Conservation (phyloP, 2,113 vertebrate genomes). For the Murina feae region DNA sequence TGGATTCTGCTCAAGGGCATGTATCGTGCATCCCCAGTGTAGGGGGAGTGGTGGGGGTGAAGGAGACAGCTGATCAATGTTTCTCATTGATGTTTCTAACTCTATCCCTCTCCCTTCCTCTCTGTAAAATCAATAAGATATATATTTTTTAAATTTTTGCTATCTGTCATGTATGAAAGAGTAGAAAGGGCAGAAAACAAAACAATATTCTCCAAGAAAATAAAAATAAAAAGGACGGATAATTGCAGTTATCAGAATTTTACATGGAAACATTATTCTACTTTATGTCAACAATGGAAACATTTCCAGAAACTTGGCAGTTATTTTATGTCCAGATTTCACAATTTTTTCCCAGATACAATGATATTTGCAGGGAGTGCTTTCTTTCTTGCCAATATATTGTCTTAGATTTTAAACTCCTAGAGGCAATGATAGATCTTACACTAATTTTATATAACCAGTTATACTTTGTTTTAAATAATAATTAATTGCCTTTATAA, state of each 20-base stretch:
- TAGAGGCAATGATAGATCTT: slow-evolving; percentile 13
- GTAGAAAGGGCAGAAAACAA: not conserved
- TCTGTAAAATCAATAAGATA: too few species aligned
- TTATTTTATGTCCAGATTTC: not conserved
- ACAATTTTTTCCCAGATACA: not conserved
- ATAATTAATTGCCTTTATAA: slow-evolving; percentile 13
- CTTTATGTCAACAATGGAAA: not conserved
- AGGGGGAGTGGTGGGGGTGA: too few species aligned
- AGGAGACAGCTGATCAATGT: too few species aligned
- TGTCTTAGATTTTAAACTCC: slow-evolving; percentile 23
- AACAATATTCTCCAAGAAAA: not conserved
- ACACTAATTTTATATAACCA: slow-evolving; percentile 35
- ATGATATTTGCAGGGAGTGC: not conserved
- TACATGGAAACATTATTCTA: slow-evolving; percentile 32
- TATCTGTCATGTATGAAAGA: not conserved
- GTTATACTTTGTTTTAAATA: slow-evolving; percentile 34
- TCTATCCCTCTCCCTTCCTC: too few species aligned
- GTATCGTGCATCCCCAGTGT: too few species aligned
- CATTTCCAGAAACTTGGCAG: not conserved
- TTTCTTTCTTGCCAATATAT: not conserved
- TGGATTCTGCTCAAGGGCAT: too few species aligned
- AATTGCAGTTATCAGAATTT: slow-evolving; percentile 31
- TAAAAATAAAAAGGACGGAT: not conserved
- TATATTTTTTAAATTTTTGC: not conserved
- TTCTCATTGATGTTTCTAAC: too few species aligned